Base-by-base conservation (phyloP, 2,888 invertebrate genomes). In the Nesidiocoris tenuis region DNA sequence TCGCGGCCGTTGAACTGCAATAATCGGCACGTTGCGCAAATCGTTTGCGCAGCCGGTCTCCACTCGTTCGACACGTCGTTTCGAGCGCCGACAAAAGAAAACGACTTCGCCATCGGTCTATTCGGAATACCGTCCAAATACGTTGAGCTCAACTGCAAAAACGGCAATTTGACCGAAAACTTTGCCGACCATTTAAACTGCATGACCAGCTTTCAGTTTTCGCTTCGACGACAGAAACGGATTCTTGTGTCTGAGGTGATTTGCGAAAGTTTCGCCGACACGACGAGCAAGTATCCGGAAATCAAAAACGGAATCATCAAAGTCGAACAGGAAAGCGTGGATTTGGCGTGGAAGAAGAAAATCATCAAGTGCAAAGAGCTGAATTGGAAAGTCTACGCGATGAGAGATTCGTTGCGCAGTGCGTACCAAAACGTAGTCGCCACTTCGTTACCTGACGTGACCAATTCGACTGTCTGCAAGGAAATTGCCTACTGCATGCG, bases 21-120 rank as follows among this genome's bases (percentile, higher is more conserved):
- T 39, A 5, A 19, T 1, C 18, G 16, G 1, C 61, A 72, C 63
- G 57, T 63, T 0, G 39, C 61, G 7, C 61, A 61, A 5, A 2
- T 61, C 61, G 72, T 72, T 17, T 72, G 72, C 63, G 54, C 56
- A 19, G 72, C 72, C 3, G 25, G 61, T 1, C 54, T 72, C 9
- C 72, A 72, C 63, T 18, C 61, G 5, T 72, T 61, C 72, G 39
- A 72, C 72, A 61, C 72, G 0, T 59, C 57, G 1, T 70, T 24
- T 59, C 7, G n/a, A 23, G 21, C 18, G 19, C 22, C 22, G 22
- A 56, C 57, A 23, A n/a, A 3, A 22, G 19, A 61, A 17, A 70
- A 70, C 25, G 59, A 70, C 5, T 25, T 61, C 16, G 55, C 55
- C 5, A 19, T 61, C 19, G 72, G 72, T 19, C 39, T 72, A 12